Conservation (phyloP, 2,113 vertebrate species). For the Australoheros scitulus region DNA sequence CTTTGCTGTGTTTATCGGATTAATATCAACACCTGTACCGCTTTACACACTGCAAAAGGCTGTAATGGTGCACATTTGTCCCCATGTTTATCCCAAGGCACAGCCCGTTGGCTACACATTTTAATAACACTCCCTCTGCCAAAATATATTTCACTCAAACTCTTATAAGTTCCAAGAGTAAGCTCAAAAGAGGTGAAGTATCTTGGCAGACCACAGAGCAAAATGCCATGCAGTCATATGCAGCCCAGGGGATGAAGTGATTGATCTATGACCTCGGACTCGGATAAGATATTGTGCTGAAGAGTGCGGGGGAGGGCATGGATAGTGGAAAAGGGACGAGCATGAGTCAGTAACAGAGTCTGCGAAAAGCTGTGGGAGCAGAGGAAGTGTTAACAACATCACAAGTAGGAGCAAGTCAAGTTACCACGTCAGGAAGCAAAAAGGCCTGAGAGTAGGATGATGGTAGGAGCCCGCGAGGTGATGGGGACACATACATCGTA, state of each 20-base stretch:
- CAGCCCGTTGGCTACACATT: constrained; percentile 43
- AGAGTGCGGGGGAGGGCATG: constrained; percentile 76
- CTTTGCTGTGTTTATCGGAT: neutral
- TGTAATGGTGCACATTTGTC: constrained; percentile 20
- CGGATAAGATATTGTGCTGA: constrained; percentile 73
- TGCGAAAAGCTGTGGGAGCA: constrained; percentile 81
- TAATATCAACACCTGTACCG: constrained; percentile 9
- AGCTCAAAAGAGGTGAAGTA: constrained; percentile 67
- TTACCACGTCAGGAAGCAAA: constrained; percentile 74
- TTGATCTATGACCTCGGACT: constrained; percentile 75
- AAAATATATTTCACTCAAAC: constrained; percentile 46
- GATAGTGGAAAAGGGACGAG: constrained; percentile 76
- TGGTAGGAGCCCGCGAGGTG: constrained; percentile 64
- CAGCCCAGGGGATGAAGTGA: constrained; percentile 66
- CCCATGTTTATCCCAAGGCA: constrained; percentile 38
- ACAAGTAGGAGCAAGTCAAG: constrained; percentile 79
- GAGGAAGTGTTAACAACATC: constrained; percentile 79
- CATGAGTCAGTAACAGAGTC: constrained; percentile 81
- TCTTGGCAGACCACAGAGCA: constrained; percentile 56
- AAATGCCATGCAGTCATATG: constrained; percentile 64
- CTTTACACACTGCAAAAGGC: neutral
- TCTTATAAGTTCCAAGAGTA: constrained; percentile 57
- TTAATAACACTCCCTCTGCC: constrained; percentile 42
- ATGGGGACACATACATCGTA: constrained; percentile 56
- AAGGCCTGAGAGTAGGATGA: constrained; percentile 68